A percentile compares a stretch with the other conserved stretches of the same genome.
phyloP scores from a whole-genome alignment of 2,888 invertebrate species.

The Macrosoma leucophasiata region DNA sequence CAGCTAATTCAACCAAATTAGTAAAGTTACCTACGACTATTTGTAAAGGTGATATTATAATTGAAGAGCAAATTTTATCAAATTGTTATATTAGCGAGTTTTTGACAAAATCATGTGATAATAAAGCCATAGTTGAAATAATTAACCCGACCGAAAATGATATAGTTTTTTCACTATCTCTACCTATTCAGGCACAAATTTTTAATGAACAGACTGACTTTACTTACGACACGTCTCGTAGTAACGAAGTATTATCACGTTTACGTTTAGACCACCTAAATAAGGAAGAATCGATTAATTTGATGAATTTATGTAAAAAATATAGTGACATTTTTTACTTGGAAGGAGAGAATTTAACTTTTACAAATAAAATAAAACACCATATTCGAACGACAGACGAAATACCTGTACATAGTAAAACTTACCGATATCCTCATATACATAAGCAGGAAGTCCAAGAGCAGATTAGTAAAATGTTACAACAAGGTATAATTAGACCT shows the following conservation, averaged over 20 bases:
- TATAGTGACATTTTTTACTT: constrained; percentile 20
- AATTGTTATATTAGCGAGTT: constrained; percentile 6
- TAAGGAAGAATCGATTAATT: constrained; percentile 17
- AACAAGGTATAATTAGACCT: constrained; percentile 29
- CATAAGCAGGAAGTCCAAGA: constrained; percentile 18
- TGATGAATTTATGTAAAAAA: constrained; percentile 9
- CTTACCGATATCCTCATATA: constrained; percentile 18
- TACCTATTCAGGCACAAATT: constrained; percentile 3
- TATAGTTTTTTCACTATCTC: constrained; percentile 4
- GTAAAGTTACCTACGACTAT: constrained; percentile 4
- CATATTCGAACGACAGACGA: constrained; percentile 17
- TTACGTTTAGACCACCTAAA: constrained; percentile 19
- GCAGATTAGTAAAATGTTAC: constrained; percentile 24
- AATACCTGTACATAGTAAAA: constrained; percentile 18
- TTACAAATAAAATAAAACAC: constrained; percentile 19
- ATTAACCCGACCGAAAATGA: constrained; percentile 7
- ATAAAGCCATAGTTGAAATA: constrained; percentile 3
- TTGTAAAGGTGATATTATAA: constrained; percentile 1
- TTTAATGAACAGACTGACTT: constrained; percentile 7
- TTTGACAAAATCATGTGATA: background rate
- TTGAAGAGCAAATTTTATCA: background rate
- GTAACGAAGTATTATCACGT: constrained; percentile 13
- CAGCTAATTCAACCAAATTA: constrained; percentile 4
- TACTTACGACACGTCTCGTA: constrained; percentile 6
- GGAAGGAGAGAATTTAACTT: constrained; percentile 15